Percentiles rank a stretch among this genome's conserved stretches.
Conservation (phyloP, 2,888 invertebrate genomes). For the Perizoma affinitatum region DNA sequence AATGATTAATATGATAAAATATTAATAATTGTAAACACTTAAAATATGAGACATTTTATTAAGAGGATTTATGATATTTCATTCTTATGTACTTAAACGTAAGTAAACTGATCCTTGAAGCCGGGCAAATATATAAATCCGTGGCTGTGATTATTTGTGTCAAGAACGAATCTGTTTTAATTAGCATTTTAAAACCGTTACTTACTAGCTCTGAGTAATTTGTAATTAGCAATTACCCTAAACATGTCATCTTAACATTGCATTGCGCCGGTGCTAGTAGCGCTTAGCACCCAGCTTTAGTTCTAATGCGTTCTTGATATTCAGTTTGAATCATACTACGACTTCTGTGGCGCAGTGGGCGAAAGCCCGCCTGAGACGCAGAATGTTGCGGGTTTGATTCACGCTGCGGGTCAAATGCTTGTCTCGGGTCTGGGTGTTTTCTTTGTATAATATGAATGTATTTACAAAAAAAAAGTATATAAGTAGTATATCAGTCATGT, state of each 20-base stretch:
- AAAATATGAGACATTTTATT: neutral
- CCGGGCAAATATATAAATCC: constrained; percentile 43
- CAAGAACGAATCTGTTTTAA: constrained; percentile 53
- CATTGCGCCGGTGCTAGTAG: constrained; percentile 3
- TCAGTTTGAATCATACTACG: too few relatives aligned
- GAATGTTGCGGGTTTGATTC: too few relatives aligned
- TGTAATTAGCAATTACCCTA: constrained; percentile 36
- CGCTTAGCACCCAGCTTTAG: constrained; percentile 7
- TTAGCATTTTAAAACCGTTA: constrained; percentile 55
- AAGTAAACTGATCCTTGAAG: constrained; percentile 23
- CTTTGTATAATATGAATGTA: too few relatives aligned
- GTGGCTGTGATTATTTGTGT: constrained; percentile 51
- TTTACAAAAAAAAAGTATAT: too few relatives aligned
- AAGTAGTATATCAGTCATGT: too few relatives aligned
- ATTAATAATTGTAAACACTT: too few relatives aligned
- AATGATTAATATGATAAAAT: too few relatives aligned
- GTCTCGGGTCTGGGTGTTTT: too few relatives aligned
- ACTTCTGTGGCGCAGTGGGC: too few relatives aligned
- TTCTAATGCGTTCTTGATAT: constrained; percentile 4
- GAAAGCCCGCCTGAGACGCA: too few relatives aligned
- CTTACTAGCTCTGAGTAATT: constrained; percentile 27
- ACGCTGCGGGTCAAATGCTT: too few relatives aligned
- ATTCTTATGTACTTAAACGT: constrained; percentile 8
- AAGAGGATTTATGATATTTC: constrained; percentile 12
- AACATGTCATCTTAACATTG: constrained; percentile 22